Evolutionary conservation across 1,140 invertebrate genomes (phyloP), one percentile per base, ranked within the genome.

Genomic region (Polypedilum pembai): DNA sequence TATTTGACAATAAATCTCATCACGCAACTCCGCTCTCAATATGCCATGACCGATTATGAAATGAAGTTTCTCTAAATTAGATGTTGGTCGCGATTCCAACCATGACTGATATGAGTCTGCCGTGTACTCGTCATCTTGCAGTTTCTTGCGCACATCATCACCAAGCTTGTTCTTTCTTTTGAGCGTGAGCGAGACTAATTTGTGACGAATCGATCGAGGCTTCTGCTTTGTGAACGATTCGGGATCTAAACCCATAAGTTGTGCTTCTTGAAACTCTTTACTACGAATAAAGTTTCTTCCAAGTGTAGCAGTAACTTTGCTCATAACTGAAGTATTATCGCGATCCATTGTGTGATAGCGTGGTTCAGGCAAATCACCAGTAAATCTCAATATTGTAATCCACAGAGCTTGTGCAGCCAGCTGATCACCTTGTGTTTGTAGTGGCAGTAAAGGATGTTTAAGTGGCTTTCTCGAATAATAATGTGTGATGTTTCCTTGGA

Each of bases 31-130:
- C 3, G 96, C 95, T 41, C 97, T 84, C 8, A 99, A 84, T 78
- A 99, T 99, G 73, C 97, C 98, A 81, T 99, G 96, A 0, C 98
- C 97, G 76, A 99, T 99, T 76, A 99, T 99, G 79, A 99, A 99
- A 83, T 99, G 98, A 0, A 99, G 83, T 84, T 99, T 99, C 82
- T 99, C 98, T 73, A 99, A 84, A 83, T 98, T 98, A 2, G 95
- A 97, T 1, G 96, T 98, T 5, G 96, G 96, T 74, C 96, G 84
- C 3, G 96, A 95, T 81, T 99, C 96, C 17, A 99, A 83, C 93
- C 98, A 96, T 0, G 93, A 95, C 81, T 97, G 95, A 80, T 96
- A 96, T 80, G 92, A 95, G 79, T 96, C 94, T 0, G 94, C 92
- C 1, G 93, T 92, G 77, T 94, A 94, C 78, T 97, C 93, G 79